These are phyloP conservation scores for Noctuana brunneofusca DNA, from an alignment of 2,888 invertebrate genomes.

Conservation along the genomic window DNA sequence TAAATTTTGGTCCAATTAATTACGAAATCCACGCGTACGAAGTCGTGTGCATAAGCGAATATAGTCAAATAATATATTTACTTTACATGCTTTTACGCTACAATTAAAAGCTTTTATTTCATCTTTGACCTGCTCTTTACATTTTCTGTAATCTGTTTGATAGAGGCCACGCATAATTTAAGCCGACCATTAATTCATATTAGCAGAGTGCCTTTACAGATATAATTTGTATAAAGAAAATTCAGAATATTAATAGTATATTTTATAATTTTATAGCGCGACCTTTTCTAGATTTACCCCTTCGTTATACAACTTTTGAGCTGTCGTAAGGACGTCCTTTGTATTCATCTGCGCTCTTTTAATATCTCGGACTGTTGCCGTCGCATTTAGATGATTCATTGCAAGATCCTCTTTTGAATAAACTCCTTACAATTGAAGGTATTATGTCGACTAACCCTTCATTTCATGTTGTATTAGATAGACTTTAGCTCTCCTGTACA, in stretches of 20 bases:
- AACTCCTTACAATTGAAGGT: neutral
- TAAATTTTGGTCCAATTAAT: too few species aligned
- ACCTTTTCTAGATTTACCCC: neutral
- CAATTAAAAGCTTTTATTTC: neutral
- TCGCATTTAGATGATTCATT: conserved; percentile 23
- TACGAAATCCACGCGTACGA: too few species aligned
- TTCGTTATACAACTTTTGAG: neutral
- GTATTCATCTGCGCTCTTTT: neutral
- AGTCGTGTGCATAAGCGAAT: too few species aligned
- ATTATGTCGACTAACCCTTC: too few species aligned
- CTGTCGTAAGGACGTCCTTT: neutral
- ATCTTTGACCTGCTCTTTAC: neutral
- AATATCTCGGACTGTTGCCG: conserved; percentile 17
- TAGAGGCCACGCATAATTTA: neutral
- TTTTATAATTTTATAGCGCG: neutral
- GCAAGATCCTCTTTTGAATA: conserved; percentile 4
- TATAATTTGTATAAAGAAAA: neutral
- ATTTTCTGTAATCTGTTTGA: neutral
- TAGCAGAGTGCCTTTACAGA: neutral
- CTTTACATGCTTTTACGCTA: neutral
- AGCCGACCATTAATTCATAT: conserved; percentile 2
- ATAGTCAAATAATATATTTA: too few species aligned
- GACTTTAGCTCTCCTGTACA: neutral
- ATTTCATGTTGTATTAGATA: neutral
- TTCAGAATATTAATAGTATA: neutral